phyloP scores from a whole-genome alignment of 2,113 vertebrate species.

The Dromas ardeola region DNA sequence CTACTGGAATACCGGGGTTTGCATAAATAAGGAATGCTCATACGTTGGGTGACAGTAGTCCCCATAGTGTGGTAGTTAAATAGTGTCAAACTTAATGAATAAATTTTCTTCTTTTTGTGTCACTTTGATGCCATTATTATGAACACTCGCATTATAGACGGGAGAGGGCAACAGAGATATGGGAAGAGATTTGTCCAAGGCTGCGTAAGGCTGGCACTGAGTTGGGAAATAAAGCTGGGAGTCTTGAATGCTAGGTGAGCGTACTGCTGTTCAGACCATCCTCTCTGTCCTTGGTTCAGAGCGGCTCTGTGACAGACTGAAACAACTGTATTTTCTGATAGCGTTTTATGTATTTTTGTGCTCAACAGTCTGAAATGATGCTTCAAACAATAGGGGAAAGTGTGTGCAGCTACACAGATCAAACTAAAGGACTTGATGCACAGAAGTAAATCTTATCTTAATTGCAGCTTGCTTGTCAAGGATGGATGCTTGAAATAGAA shows the following conservation, averaged over 20 bases:
- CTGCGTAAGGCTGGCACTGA: background rate
- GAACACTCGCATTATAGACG: background rate
- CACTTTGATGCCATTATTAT: background rate
- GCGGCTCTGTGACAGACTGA: background rate
- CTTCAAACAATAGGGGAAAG: background rate
- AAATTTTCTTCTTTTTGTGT: background rate
- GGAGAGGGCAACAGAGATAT: background rate
- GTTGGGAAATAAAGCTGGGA: background rate
- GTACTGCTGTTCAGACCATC: background rate
- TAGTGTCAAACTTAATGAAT: background rate
- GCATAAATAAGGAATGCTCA: background rate
- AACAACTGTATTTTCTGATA: background rate
- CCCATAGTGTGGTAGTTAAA: background rate
- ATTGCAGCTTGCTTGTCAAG: conserved; percentile 2
- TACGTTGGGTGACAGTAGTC: rapidly evolving
- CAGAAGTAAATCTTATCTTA: conserved; percentile 16
- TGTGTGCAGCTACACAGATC: background rate
- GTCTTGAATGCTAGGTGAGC: background rate
- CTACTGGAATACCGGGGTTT: background rate
- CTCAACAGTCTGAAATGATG: background rate
- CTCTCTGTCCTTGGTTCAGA: background rate
- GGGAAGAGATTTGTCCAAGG: background rate
- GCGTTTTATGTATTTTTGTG: background rate
- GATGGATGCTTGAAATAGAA: conserved; percentile 19
- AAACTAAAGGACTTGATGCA: background rate